phyloP scores from a whole-genome alignment of 2,888 invertebrate species.

The Tribolium freemani region DNA sequence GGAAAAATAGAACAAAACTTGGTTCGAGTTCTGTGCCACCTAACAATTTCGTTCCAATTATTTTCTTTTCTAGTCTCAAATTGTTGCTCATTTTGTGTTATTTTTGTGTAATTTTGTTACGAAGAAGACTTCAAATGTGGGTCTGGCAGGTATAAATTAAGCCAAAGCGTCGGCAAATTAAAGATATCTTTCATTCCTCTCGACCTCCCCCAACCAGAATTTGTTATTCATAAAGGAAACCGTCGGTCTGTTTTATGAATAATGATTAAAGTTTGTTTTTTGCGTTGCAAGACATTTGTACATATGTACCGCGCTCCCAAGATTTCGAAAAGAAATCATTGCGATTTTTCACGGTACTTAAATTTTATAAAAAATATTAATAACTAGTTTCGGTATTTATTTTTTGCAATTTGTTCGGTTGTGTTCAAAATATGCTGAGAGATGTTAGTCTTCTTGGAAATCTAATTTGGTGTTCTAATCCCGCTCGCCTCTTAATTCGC shows the following conservation, averaged over 20 bases:
- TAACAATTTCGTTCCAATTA: neutral
- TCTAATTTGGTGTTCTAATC: neutral
- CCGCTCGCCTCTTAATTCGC: neutral
- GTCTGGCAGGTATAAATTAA: conserved; percentile 26
- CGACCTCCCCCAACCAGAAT: conserved; percentile 18
- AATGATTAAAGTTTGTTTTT: conserved; percentile 21
- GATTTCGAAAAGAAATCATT: too few relatives aligned
- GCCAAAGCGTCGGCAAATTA: conserved; percentile 26
- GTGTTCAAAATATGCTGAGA: too few relatives aligned
- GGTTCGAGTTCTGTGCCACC: neutral
- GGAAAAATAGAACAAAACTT: neutral
- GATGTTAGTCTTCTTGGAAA: too few relatives aligned
- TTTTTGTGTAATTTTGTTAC: neutral
- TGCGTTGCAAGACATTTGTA: neutral
- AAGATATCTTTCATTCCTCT: conserved; percentile 32
- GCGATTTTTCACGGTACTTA: too few relatives aligned
- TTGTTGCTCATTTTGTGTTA: neutral
- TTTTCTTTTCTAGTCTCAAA: neutral
- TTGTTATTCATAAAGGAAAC: conserved; percentile 36
- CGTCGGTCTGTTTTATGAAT: conserved; percentile 34
- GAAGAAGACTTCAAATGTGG: conserved; percentile 13
- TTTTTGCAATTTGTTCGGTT: too few relatives aligned
- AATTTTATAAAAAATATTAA: too few relatives aligned
- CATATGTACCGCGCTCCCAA: neutral
- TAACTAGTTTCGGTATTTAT: too few relatives aligned